Conservation (phyloP, 2,888 invertebrate species). For the Tenthredo distinguenda region DNA sequence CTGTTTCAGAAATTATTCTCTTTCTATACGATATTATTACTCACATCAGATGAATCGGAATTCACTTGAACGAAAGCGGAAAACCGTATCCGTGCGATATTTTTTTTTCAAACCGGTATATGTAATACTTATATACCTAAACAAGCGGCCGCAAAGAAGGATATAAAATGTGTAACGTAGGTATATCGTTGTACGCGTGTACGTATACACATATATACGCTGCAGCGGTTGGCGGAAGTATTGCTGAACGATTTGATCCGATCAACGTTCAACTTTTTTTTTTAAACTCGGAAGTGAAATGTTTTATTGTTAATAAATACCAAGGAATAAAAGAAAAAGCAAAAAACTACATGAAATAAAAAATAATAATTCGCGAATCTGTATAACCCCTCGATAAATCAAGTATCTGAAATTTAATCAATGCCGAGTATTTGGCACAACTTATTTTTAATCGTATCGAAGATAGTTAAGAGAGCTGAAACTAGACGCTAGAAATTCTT, state of each 20-base stretch:
- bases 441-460: constrained; percentile 21
- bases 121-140: neutral
- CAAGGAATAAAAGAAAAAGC: no score
- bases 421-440: constrained; percentile 27
- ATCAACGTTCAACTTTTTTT: neutral
- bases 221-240: neutral
- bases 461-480: neutral
- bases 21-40: no score
- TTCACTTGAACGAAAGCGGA: neutral
- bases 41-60: neutral
- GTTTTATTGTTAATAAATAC: no score
- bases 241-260: neutral
- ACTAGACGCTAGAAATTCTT: neutral
- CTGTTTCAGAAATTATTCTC: neutral
- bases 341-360: neutral
- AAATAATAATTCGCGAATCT: neutral
- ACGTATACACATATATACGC: neutral
- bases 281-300: no score
- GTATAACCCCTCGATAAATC: no score
- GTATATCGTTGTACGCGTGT: no score
- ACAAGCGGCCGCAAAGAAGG: neutral
- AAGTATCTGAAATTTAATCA: neutral
- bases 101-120: constrained; percentile 18
- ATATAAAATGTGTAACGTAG: neutral
- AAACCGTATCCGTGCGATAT: neutral